Evolutionary conservation across 1,140 invertebrate genomes (phyloP).

Genomic region (Drosophila ironensis): DNA sequence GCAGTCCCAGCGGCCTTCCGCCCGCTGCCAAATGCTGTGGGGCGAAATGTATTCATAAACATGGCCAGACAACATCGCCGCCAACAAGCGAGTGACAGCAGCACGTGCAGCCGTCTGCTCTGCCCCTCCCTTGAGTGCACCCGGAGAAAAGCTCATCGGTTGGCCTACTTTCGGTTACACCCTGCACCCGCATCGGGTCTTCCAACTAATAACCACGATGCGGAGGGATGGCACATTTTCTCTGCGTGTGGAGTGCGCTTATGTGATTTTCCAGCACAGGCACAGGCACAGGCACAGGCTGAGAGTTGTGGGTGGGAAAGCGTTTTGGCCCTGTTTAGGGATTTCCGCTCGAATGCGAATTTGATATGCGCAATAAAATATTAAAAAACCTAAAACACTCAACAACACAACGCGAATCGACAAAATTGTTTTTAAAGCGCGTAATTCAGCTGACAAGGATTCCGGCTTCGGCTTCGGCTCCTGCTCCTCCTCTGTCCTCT

Average conservation of each 20-base stretch:
- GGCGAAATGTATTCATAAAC: slow-evolving; percentile 75
- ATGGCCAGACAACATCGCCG: slow-evolving; percentile 64
- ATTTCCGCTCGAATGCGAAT: slow-evolving; percentile 78
- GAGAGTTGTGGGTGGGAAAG: slow-evolving; percentile 6
- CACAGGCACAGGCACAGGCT: neutral
- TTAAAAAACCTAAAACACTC: slow-evolving; percentile 56
- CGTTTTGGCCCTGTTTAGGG: slow-evolving; percentile 71
- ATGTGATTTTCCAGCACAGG: neutral
- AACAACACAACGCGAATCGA: slow-evolving; percentile 44
- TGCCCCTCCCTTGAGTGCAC: neutral
- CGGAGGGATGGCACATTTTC: no score
- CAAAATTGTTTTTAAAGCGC: slow-evolving; percentile 79
- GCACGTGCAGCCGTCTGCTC: slow-evolving; percentile 64
- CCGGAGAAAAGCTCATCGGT: neutral
- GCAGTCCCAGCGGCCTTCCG: neutral
- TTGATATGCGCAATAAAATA: slow-evolving; percentile 80
- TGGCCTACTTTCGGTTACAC: neutral
- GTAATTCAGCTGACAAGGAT: slow-evolving; percentile 68
- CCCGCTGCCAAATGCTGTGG: neutral
- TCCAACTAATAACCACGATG: no score
- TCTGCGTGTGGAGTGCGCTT: neutral
- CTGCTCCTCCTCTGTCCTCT: no score
- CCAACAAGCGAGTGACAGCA: slow-evolving; percentile 75
- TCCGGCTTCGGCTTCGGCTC: no score
- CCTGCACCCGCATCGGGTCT: no score